A percentile compares a stretch with the other conserved stretches of the same genome.
Conservation (phyloP, 2,113 vertebrate species). For the Fulica atra region DNA sequence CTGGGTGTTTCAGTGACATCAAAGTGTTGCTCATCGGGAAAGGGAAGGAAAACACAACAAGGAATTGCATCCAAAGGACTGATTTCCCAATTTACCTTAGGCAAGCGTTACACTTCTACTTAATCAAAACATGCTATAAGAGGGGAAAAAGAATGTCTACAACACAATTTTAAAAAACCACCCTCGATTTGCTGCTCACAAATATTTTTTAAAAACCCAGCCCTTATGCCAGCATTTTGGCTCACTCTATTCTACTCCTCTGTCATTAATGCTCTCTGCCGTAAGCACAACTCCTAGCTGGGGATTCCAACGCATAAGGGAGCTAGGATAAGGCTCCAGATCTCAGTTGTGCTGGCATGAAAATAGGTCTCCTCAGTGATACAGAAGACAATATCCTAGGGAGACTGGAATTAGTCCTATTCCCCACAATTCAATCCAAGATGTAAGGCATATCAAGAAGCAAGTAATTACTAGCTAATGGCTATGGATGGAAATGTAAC, state of each 20-base stretch:
- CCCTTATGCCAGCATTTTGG: constrained; percentile 65
- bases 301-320: constrained; percentile 58
- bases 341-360: constrained; percentile 77
- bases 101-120: constrained; percentile 37
- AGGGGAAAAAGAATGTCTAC: constrained; percentile 55
- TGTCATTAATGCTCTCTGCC: constrained; percentile 70
- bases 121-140: constrained; percentile 54
- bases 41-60: background rate
- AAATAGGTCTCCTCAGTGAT: constrained; percentile 73
- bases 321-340: constrained; percentile 75
- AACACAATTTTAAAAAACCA: constrained; percentile 56
- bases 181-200: constrained; percentile 56
- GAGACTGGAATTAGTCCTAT: constrained; percentile 81
- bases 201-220: constrained; percentile 68
- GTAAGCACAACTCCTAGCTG: constrained; percentile 70
- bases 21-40: background rate
- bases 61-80: constrained; percentile 39
- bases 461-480: constrained; percentile 70
- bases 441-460: constrained; percentile 69
- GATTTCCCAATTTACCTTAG: constrained; percentile 62
- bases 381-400: constrained; percentile 80
- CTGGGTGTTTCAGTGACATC: background rate
- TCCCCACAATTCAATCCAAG: constrained; percentile 74
- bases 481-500: constrained; percentile 27
- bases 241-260: constrained; percentile 50